Percentiles rank a stretch among this genome's conserved stretches.
Conservation (phyloP, 2,113 vertebrate species). For the Noctilio leporinus region DNA sequence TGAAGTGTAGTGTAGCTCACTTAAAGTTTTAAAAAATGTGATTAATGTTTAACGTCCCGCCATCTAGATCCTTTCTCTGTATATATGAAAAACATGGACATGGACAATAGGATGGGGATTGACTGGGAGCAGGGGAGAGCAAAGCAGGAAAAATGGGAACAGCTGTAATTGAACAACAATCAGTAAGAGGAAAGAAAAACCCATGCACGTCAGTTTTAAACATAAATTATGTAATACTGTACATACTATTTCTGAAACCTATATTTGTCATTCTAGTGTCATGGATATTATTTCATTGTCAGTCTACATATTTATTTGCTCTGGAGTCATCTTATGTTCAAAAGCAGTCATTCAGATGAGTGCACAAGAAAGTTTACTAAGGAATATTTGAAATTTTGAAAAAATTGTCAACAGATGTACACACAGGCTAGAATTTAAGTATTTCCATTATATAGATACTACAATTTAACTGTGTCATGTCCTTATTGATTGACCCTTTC, state of each 20-base stretch:
- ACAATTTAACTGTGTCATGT: background rate
- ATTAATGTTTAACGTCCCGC: background rate
- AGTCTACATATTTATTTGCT: background rate
- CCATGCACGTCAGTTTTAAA: background rate
- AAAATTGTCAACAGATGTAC: background rate
- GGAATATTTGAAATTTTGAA: background rate
- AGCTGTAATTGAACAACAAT: too few species aligned
- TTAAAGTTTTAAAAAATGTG: background rate
- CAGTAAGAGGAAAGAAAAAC: too few species aligned
- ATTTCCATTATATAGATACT: background rate
- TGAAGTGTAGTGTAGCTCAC: background rate
- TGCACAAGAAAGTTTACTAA: background rate
- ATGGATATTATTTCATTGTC: background rate
- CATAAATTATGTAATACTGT: background rate
- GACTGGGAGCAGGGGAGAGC: too few species aligned
- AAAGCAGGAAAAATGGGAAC: too few species aligned
- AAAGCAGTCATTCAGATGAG: background rate
- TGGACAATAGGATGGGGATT: too few species aligned
- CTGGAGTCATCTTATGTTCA: background rate
- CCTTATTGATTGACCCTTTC: background rate
- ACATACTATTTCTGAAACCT: background rate
- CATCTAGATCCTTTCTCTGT: background rate
- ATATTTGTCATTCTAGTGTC: background rate
- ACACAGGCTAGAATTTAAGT: background rate
- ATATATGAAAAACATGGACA: background rate